These are phyloP conservation scores for Ooceraea biroi DNA, from an alignment of 1,140 invertebrate genomes.

Conservation along the genomic window DNA sequence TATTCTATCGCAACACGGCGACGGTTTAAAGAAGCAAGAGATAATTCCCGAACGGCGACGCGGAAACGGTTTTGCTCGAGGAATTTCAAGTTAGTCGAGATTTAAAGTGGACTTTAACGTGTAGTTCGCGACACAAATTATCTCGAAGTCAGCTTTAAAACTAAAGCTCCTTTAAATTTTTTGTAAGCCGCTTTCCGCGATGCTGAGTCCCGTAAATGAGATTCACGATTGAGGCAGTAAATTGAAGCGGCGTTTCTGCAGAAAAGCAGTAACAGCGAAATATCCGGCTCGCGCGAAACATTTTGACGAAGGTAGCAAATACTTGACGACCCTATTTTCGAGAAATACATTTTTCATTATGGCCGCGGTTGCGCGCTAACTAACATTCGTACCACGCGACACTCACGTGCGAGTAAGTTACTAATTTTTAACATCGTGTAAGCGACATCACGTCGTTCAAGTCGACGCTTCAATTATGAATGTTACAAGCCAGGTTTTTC, in stretches of 20 bases:
- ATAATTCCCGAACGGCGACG: conserved; percentile 56
- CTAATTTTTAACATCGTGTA: not conserved
- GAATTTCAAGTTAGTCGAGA: conserved; percentile 64
- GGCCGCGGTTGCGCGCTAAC: not conserved
- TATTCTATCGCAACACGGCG: conserved; percentile 60
- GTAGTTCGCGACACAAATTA: conserved; percentile 64
- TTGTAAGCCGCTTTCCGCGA: conserved; percentile 62
- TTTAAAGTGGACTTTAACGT: conserved; percentile 63
- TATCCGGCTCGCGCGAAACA: conserved; percentile 28
- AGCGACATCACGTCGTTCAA: too few relatives aligned
- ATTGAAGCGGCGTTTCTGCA: conserved; percentile 58
- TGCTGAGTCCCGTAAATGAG: conserved; percentile 62
- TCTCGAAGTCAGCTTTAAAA: conserved; percentile 64
- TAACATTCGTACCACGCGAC: not conserved
- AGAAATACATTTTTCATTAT: conserved; percentile 13
- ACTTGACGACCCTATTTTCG: conserved; percentile 30
- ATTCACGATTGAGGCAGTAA: conserved; percentile 63
- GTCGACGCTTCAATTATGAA: not conserved
- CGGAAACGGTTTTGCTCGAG: conserved; percentile 54
- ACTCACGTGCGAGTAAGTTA: not conserved
- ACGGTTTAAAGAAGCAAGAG: conserved; percentile 61
- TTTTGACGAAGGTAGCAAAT: conserved; percentile 38
- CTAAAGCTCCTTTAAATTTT: conserved; percentile 64
- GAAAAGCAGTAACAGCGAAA: conserved; percentile 45
- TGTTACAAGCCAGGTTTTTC: not conserved